These are phyloP conservation scores for Cydia splendana DNA, from an alignment of 1,140 invertebrate genomes.

Conservation along the genomic window DNA sequence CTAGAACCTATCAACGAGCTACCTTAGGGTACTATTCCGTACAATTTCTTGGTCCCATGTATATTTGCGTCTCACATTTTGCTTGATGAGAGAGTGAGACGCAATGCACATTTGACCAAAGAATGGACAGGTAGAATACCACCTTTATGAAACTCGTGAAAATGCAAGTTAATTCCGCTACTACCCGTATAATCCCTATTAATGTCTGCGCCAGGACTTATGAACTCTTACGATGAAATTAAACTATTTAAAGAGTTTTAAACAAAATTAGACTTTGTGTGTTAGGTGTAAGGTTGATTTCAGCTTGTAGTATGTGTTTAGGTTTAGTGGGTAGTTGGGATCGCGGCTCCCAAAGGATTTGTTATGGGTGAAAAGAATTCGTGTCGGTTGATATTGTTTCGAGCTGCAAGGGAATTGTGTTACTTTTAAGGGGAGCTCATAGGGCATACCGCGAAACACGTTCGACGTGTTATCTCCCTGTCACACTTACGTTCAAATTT, in stretches of 20 bases:
- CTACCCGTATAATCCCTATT: constrained; percentile 12
- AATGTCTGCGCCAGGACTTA: constrained; percentile 9
- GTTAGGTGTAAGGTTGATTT: neutral
- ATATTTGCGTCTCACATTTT: too few species aligned
- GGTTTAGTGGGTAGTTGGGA: neutral
- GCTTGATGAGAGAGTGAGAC: too few species aligned
- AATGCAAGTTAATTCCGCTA: constrained; percentile 6
- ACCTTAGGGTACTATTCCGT: neutral
- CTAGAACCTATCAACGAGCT: neutral
- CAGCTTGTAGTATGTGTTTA: neutral
- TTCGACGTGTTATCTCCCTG: too few species aligned
- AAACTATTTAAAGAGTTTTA: neutral
- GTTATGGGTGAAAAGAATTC: neutral
- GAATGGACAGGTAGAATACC: too few species aligned
- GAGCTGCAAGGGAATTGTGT: neutral
- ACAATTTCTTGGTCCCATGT: too few species aligned
- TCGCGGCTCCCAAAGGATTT: constrained; percentile 7
- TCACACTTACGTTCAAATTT: too few species aligned
- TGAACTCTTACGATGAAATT: constrained; percentile 27
- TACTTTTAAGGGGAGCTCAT: too few species aligned
- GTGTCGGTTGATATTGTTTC: neutral
- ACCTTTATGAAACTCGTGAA: neutral
- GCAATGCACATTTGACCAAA: too few species aligned
- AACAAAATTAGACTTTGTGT: neutral
- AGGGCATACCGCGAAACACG: too few species aligned